phyloP scores from a whole-genome alignment of 1,140 invertebrate genomes.

The Caenorhabditis tropicalis region DNA sequence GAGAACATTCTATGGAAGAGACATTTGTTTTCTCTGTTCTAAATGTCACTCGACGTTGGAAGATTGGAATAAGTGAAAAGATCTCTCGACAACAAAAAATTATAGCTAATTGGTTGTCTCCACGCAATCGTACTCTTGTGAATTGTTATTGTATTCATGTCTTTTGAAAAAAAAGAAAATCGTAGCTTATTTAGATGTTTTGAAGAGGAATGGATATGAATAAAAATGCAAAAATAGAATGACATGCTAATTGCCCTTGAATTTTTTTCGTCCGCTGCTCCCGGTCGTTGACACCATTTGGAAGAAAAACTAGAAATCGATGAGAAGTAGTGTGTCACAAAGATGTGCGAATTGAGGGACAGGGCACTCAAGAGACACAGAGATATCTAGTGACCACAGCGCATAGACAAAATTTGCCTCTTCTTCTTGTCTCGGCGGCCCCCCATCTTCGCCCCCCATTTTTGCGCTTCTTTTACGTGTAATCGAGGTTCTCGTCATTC shows the following conservation, averaged over 20 bases:
- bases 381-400: constrained; percentile 22
- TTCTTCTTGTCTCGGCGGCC: constrained; percentile 17
- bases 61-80: too few relatives aligned
- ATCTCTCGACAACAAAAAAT: too few relatives aligned
- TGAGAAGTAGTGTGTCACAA: constrained; percentile 43
- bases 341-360: constrained; percentile 41
- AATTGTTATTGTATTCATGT: too few relatives aligned
- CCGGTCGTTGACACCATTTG: constrained; percentile 15
- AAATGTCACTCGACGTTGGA: too few relatives aligned
- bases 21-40: too few relatives aligned
- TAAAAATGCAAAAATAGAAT: neutral
- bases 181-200: neutral
- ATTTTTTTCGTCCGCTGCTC: neutral
- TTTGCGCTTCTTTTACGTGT: constrained; percentile 28
- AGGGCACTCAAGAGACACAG: constrained; percentile 24
- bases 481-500: neutral
- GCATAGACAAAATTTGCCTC: constrained; percentile 36
- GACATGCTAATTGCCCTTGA: neutral
- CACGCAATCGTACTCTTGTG: too few relatives aligned
- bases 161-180: neutral
- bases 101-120: too few relatives aligned
- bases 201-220: neutral
- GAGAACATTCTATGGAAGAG: too few relatives aligned
- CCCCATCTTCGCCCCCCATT: neutral
- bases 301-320: constrained; percentile 43